These are phyloP conservation scores for Chrysomela aeneicollis DNA, from an alignment of 2,888 invertebrate species.

Conservation along the genomic window DNA sequence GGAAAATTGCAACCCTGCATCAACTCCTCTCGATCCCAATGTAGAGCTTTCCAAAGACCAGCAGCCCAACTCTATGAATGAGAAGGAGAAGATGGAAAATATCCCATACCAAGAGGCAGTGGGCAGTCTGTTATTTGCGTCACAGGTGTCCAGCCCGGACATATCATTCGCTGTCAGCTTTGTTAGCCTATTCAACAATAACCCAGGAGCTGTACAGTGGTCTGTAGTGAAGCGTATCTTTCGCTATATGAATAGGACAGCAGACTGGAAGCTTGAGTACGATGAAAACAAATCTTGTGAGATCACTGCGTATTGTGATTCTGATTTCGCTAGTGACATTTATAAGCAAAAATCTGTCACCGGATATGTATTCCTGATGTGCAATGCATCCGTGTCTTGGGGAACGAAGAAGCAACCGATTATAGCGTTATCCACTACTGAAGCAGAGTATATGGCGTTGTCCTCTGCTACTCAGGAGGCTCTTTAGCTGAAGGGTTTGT, in stretches of 20 bases:
- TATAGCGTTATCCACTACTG: too few relatives aligned
- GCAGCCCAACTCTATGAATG: background rate
- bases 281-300: too few relatives aligned
- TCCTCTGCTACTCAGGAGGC: conserved; percentile 11
- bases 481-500: conserved; percentile 22
- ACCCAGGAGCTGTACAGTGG: conserved; percentile 13
- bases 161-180: conserved; percentile 17
- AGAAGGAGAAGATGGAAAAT: conserved; percentile 7
- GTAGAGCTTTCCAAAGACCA: background rate
- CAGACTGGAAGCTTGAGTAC: too few relatives aligned
- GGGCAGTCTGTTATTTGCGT: too few relatives aligned
- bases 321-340: conserved; percentile 15
- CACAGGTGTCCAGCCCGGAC: conserved; percentile 26
- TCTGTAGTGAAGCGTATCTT: conserved; percentile 24
- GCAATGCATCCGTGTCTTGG: too few relatives aligned
- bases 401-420: too few relatives aligned
- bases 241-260: conserved; percentile 24
- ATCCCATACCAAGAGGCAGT: conserved; percentile 8
- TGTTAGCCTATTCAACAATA: conserved; percentile 21
- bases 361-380: conserved; percentile 17
- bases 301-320: conserved; percentile 17
- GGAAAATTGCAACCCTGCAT: too few relatives aligned
- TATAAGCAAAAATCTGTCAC: conserved; percentile 10
- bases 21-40: too few relatives aligned
- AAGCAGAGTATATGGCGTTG: background rate